Evolutionary conservation across 1,140 invertebrate genomes (phyloP).

Genomic region (Melitaea cinxia): DNA sequence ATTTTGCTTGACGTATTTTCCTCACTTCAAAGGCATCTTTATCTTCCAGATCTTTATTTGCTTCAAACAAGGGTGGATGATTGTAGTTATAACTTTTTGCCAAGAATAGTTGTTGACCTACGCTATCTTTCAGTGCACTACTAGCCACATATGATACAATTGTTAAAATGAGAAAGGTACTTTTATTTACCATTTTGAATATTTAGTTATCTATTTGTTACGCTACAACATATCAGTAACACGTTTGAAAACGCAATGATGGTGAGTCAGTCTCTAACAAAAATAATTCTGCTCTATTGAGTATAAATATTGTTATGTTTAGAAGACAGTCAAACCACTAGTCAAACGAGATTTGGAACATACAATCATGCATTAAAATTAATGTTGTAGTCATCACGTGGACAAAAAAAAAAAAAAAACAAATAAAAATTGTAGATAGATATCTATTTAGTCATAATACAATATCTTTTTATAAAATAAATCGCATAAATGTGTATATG

Average conservation of each 20-base stretch:
- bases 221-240: slow-evolving; percentile 52
- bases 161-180: slow-evolving; percentile 14
- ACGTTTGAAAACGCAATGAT: slow-evolving; percentile 59
- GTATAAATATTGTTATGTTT: no score
- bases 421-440: no score
- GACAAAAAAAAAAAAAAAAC: no score
- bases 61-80: slow-evolving; percentile 46
- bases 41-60: slow-evolving; percentile 16
- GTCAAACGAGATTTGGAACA: slow-evolving; percentile 64
- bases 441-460: no score
- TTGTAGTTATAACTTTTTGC: slow-evolving; percentile 45
- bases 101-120: neutral
- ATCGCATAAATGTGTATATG: no score
- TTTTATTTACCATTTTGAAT: slow-evolving; percentile 43
- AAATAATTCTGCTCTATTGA: slow-evolving; percentile 38
- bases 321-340: slow-evolving; percentile 55
- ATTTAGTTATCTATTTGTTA: slow-evolving; percentile 41
- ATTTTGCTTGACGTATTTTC: slow-evolving; percentile 17
- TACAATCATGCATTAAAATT: slow-evolving; percentile 25
- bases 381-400: slow-evolving; percentile 40
- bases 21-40: neutral
- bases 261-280: slow-evolving; percentile 55
- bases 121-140: slow-evolving; percentile 14
- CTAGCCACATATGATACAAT: slow-evolving; percentile 9
- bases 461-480: no score